Evolutionary conservation across 1,140 invertebrate species (phyloP), one percentile per base, ranked within the genome.

Genomic region (Oscheius sp.): DNA sequence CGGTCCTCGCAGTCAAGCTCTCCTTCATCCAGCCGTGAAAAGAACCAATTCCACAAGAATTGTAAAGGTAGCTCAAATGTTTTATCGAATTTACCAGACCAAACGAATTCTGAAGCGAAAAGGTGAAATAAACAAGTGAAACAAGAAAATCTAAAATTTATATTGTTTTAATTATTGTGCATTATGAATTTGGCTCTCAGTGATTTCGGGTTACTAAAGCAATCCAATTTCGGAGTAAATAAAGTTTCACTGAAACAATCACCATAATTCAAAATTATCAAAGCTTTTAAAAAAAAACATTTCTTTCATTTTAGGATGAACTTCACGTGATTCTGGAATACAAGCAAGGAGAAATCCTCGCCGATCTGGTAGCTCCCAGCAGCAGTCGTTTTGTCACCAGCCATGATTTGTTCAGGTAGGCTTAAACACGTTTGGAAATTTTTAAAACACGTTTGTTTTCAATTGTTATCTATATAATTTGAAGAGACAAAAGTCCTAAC

Each of bases 281-380:
- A 23, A 45, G 15, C 23, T 45, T 15, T 32, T 18, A 32, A 62
- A 34, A 62, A 23, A 62, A 62, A 7, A 38, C 3, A 65, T n/a
- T 42, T 85, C 45, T 55, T 79, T n/a, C 68, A n/a, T n/a, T n/a
- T n/a, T n/a, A 81, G 26, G 87, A 87, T 77, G 87, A 87, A 71
- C 76, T 87, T 28, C 87, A 87, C 75, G 80, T 87, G 4, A 87
- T 87, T 73, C 79, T 87, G 79, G 87, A 87, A 62, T 86, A 86
- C 68, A 79, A 65, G 59, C 82, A 85, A 23, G 85, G 84, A 15
- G 85, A 87, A 46, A 79, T 76, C 23, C 86, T 87, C 78, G 86
- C 84, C 3, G 68, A 79, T 42, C 61, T 78, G 69, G 79, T 78
- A 3, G 76, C 85, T 10, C 84, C 86, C 15, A 83, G 85, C 28